These are phyloP conservation scores for Diceros bicornis DNA, from an alignment of 2,797 vertebrate species.

Conservation along the genomic window DNA sequence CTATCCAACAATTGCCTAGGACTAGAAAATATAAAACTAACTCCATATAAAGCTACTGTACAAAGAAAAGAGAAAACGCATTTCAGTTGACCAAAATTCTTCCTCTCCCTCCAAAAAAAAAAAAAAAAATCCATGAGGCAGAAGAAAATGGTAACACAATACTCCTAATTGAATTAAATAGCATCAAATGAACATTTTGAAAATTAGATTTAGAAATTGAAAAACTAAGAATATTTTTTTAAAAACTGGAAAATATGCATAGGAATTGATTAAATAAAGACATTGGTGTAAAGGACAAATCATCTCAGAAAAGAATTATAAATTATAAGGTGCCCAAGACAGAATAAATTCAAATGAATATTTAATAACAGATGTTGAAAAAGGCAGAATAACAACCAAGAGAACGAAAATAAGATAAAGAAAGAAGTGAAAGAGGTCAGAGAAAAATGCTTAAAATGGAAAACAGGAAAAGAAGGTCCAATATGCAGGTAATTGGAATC, in stretches of 20 bases:
- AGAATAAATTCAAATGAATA: neutral
- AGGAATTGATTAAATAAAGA: neutral
- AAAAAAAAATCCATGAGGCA: neutral
- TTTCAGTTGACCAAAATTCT: neutral
- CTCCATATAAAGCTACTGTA: neutral
- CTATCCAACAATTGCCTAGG: neutral
- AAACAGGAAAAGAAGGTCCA: neutral
- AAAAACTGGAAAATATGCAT: neutral
- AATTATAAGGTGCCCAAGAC: neutral
- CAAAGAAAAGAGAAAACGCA: neutral
- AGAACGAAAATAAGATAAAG: neutral
- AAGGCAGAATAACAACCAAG: neutral
- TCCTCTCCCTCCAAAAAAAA: neutral
- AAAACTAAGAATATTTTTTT: neutral
- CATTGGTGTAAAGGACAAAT: neutral
- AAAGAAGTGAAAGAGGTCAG: neutral
- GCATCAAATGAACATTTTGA: neutral
- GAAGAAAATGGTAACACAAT: neutral
- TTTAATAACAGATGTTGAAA: neutral
- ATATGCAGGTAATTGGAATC: neutral
- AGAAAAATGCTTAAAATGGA: neutral
- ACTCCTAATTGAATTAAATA: neutral
- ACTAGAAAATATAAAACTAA: neutral
- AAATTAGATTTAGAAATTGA: constrained; percentile 17
- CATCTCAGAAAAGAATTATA: constrained; percentile 10